phyloP scores from a whole-genome alignment of 2,113 vertebrate genomes.

The Pao palembangensis region DNA sequence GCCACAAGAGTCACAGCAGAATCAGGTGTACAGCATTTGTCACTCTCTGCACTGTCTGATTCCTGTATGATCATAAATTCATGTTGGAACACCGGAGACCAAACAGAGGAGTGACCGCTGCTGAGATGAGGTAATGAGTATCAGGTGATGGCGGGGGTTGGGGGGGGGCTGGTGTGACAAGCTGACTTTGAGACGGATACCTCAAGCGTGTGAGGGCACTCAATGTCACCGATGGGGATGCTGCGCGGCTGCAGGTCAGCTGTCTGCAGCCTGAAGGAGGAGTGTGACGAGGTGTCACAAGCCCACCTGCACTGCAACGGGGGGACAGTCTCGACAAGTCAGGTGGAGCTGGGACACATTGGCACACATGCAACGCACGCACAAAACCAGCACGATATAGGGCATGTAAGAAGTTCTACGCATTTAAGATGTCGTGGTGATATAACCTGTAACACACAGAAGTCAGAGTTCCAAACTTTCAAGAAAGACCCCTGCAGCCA shows the following conservation, averaged over 20 bases:
- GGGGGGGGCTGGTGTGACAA: background rate
- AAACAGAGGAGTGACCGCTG: constrained; percentile 1
- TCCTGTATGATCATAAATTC: background rate
- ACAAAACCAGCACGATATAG: background rate
- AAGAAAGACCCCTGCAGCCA: background rate
- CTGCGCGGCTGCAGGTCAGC: constrained; percentile 15
- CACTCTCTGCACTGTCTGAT: too few relatives aligned
- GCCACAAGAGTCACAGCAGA: constrained; percentile 10
- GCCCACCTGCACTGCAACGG: constrained; percentile 11
- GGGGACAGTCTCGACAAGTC: background rate
- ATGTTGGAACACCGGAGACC: background rate
- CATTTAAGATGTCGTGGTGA: too few relatives aligned
- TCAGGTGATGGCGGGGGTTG: constrained; percentile 19
- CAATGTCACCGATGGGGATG: constrained; percentile 9
- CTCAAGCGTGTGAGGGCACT: constrained; percentile 22
- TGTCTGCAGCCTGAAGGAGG: constrained; percentile 2
- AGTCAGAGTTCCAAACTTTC: too few relatives aligned
- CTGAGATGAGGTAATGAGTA: constrained; percentile 24
- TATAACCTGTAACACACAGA: too few relatives aligned
- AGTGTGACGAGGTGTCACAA: constrained; percentile 4
- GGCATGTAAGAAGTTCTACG: background rate
- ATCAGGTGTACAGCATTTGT: background rate
- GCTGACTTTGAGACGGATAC: constrained; percentile 6
- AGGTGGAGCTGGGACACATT: background rate
- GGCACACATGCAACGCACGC: background rate